Percentiles rank a stretch among this genome's conserved stretches.
Evolutionary conservation across 2,113 vertebrate species (phyloP).

Genomic region (Elgaria multicarinata): DNA sequence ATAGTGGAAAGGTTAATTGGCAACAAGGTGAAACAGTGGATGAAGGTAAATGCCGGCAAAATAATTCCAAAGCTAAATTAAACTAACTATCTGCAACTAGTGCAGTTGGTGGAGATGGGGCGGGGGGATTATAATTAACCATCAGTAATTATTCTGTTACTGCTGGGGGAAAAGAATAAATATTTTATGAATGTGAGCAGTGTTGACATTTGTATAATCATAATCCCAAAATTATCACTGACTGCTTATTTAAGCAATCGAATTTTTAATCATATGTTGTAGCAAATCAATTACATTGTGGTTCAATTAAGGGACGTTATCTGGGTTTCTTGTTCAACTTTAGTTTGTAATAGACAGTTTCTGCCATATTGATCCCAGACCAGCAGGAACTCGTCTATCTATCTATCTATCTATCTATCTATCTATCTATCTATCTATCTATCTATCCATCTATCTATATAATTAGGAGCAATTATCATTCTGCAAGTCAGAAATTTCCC

Average conservation of each 20-base stretch:
- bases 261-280: slow-evolving; percentile 43
- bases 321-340: background rate
- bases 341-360: fast-evolving
- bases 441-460: too few species aligned
- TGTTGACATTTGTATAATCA: slow-evolving; percentile 45
- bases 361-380: background rate
- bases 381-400: background rate
- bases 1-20: background rate
- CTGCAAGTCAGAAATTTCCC: background rate
- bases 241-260: slow-evolving; percentile 36
- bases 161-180: slow-evolving; percentile 1
- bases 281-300: slow-evolving; percentile 13
- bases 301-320: slow-evolving; percentile 8
- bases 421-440: too few species aligned
- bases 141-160: slow-evolving; percentile 49
- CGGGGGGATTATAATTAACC: slow-evolving; percentile 46
- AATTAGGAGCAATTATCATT: background rate
- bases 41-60: background rate
- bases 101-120: slow-evolving; percentile 51
- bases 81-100: background rate
- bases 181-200: slow-evolving; percentile 40
- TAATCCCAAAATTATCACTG: background rate
- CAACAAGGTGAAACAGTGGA: too few species aligned
- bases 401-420: too few species aligned
- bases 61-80: background rate